A percentile compares a stretch with the other conserved stretches of the same genome.
These are phyloP conservation scores for Patella depressa DNA, from an alignment of 2,888 invertebrate genomes.

Conservation along the genomic window DNA sequence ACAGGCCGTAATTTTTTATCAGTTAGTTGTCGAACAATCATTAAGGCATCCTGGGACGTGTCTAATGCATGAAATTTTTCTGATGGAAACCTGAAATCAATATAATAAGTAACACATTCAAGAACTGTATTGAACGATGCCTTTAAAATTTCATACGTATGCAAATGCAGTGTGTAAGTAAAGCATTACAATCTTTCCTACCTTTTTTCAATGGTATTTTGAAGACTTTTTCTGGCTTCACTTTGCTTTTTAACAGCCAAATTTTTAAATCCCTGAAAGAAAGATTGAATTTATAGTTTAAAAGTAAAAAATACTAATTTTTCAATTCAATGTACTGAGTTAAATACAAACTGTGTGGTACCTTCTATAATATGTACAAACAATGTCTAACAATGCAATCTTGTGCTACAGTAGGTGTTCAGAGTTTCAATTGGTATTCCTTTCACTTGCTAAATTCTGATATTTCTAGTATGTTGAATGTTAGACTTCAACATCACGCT, in stretches of 20 bases:
- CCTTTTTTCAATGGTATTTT: conserved; percentile 69
- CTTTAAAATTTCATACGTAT: neutral
- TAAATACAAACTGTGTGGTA: no score
- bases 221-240: conserved; percentile 64
- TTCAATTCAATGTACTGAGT: no score
- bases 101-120: neutral
- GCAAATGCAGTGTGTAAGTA: neutral
- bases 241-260: conserved; percentile 65
- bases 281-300: conserved; percentile 19
- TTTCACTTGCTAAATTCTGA: no score
- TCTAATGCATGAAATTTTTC: conserved; percentile 87
- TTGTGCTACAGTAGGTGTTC: no score
- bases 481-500: no score
- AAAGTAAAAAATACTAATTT: no score
- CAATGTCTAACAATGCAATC: no score
- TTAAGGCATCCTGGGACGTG: conserved; percentile 77
- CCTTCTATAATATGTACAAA: no score
- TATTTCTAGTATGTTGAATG: no score
- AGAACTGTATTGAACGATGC: no score
- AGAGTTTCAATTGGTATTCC: no score
- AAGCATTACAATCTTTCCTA: conserved; percentile 41
- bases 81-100: conserved; percentile 76
- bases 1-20: conserved; percentile 85
- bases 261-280: conserved; percentile 64
- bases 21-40: conserved; percentile 83